A percentile compares a stretch with the other conserved stretches of the same genome.
Evolutionary conservation across 1,140 invertebrate genomes (phyloP).

Genomic region (Geopemphigus sp.): DNA sequence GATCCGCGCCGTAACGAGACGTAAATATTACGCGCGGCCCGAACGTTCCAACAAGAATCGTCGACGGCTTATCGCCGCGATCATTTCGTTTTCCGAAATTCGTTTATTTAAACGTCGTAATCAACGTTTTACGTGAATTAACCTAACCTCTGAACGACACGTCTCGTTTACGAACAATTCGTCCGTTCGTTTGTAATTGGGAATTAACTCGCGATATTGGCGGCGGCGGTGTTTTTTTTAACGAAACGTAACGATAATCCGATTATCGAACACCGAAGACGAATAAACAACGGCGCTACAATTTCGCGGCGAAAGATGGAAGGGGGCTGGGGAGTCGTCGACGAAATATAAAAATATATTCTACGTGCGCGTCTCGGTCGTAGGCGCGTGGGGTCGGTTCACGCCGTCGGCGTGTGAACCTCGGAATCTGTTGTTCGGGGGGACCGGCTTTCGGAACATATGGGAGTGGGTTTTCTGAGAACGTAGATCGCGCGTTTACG

Average conservation of each 20-base stretch:
- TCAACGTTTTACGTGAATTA: background rate
- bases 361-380: too few relatives aligned
- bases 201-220: conserved; percentile 2
- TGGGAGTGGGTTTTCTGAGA: background rate
- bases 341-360: background rate
- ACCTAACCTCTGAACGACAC: too few relatives aligned
- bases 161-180: too few relatives aligned
- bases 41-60: background rate
- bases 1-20: too few relatives aligned
- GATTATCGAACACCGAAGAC: background rate
- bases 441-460: conserved; percentile 4
- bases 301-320: too few relatives aligned
- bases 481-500: background rate
- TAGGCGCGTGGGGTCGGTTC: background rate
- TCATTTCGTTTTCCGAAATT: too few relatives aligned
- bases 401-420: conserved; percentile 19
- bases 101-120: background rate
- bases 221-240: background rate
- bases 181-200: conserved; percentile 1
- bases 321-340: too few relatives aligned
- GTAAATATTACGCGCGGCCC: background rate
- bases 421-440: background rate
- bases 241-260: background rate
- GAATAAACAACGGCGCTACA: background rate
- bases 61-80: background rate